phyloP scores from a whole-genome alignment of 2,888 invertebrate genomes.

The Epiblema foenella region DNA sequence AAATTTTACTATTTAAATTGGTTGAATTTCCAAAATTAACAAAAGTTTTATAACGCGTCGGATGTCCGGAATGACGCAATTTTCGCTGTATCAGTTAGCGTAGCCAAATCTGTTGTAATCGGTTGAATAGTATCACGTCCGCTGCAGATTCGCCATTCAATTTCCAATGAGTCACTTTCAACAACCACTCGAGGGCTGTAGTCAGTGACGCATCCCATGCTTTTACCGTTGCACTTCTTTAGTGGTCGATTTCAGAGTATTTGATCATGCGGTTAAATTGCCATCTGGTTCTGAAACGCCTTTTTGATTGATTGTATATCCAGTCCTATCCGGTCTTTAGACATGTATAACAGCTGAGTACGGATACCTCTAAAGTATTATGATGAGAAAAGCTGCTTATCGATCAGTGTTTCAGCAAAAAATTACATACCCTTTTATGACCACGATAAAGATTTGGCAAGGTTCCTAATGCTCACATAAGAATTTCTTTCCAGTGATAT shows the following conservation, averaged over 20 bases:
- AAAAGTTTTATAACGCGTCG: conserved; percentile 6
- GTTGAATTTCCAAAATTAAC: not conserved
- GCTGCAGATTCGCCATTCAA: conserved; percentile 26
- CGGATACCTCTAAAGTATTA: no score
- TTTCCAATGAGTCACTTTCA: conserved; percentile 31
- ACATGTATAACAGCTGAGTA: not conserved
- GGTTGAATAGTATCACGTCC: conserved; percentile 33
- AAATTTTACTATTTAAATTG: not conserved
- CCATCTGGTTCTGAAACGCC: conserved; percentile 30
- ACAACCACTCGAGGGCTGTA: conserved; percentile 35
- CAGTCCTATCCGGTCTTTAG: no score
- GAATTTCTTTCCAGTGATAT: not conserved
- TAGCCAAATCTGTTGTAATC: conserved; percentile 30
- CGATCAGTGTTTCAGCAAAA: not conserved
- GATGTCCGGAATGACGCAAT: conserved; percentile 29
- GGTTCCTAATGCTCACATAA: not conserved
- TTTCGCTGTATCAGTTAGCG: conserved; percentile 10
- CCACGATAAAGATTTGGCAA: not conserved
- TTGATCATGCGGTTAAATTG: conserved; percentile 13
- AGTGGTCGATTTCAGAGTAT: conserved; percentile 26
- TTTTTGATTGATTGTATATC: conserved; percentile 3
- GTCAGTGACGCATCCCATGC: conserved; percentile 31
- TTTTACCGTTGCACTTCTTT: conserved; percentile 27
- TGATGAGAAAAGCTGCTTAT: not conserved
- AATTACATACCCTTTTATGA: not conserved